Evolutionary conservation across 2,888 invertebrate genomes (phyloP).

Genomic region (Metopia argyrocephala): DNA sequence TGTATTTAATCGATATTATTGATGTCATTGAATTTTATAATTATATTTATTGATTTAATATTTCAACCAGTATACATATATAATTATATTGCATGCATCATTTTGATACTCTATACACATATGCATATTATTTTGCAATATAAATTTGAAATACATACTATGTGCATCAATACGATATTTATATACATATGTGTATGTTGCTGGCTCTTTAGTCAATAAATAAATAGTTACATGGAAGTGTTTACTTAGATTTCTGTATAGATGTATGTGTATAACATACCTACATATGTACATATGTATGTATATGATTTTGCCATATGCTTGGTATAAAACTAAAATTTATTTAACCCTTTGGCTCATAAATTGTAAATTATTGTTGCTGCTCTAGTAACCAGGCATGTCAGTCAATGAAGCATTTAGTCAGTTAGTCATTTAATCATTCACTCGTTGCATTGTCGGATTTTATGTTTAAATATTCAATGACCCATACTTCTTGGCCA

Average conservation of each 20-base stretch:
- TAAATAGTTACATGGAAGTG: too few relatives aligned
- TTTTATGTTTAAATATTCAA: constrained; percentile 34
- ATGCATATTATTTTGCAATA: background rate
- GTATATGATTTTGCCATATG: constrained; percentile 9
- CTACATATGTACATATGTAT: background rate
- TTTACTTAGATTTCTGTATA: too few relatives aligned
- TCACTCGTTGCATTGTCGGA: constrained; percentile 2
- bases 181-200: background rate
- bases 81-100: background rate
- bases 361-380: constrained; percentile 1
- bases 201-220: too few relatives aligned
- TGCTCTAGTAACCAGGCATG: background rate
- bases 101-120: background rate
- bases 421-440: background rate
- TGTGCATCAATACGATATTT: background rate
- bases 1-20: background rate
- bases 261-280: too few relatives aligned
- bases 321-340: background rate
- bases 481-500: constrained; percentile 38
- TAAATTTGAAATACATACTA: background rate
- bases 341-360: constrained; percentile 15
- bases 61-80: background rate
- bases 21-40: background rate
- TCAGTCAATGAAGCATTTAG: background rate
- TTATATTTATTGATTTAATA: background rate